Conservation (phyloP, 2,797 vertebrate genomes). For the Neosilurus hyrtlii region DNA sequence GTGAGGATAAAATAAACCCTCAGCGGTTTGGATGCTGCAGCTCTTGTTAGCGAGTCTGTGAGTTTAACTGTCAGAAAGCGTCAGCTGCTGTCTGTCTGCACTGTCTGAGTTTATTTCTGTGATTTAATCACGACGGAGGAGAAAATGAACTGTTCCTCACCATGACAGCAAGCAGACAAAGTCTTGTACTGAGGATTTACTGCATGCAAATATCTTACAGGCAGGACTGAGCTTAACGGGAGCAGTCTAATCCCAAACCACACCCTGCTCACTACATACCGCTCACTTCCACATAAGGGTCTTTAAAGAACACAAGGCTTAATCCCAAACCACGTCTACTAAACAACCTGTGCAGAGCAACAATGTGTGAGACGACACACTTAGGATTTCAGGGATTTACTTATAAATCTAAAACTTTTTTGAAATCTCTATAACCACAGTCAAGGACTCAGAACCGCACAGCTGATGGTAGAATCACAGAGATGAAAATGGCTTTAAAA, state of each 20-base stretch:
- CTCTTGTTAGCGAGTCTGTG: not conserved
- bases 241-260: not conserved
- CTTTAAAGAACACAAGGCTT: not conserved
- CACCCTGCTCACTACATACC: not conserved
- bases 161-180: not conserved
- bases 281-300: not conserved
- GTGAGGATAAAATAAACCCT: not conserved
- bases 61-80: not conserved
- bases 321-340: not conserved
- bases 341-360: not conserved
- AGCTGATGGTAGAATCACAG: not conserved
- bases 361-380: not conserved
- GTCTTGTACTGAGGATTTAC: not conserved
- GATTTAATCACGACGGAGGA: not conserved
- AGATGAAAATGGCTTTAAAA: not conserved
- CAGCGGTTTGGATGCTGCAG: not conserved
- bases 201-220: not conserved
- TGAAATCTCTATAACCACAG: not conserved
- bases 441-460: not conserved
- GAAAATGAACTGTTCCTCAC: not conserved
- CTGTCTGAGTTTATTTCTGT: not conserved
- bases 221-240: not conserved
- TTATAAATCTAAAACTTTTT: not conserved
- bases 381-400: not conserved
- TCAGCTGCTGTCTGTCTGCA: constrained; percentile 5